Conservation (phyloP, 2,797 vertebrate species). For the Sparus aurata region DNA sequence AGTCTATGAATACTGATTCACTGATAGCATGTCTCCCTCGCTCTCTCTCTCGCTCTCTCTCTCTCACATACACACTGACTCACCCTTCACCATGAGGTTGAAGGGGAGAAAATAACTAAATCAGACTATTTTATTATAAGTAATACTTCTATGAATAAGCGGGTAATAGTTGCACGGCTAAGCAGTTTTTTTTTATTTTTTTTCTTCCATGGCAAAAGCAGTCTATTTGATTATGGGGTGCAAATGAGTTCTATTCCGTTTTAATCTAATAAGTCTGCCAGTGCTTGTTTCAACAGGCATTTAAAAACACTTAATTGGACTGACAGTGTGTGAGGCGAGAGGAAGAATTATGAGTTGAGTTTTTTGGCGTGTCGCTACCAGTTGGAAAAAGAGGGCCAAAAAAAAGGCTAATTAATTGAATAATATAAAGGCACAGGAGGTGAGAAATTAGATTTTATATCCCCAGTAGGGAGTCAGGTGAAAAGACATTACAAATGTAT, state of each 20-base stretch:
- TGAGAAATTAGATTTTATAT: slow-evolving; percentile 47
- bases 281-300: slow-evolving; percentile 76
- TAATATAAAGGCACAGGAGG: slow-evolving; percentile 33
- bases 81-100: slow-evolving; percentile 39
- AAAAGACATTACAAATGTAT: neutral
- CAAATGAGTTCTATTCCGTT: slow-evolving; percentile 76
- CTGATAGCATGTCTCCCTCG: slow-evolving; percentile 32
- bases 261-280: slow-evolving; percentile 78
- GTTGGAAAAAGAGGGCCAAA: slow-evolving; percentile 29
- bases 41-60: neutral
- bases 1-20: slow-evolving; percentile 77
- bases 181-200: slow-evolving; percentile 60
- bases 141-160: slow-evolving; percentile 71
- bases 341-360: slow-evolving; percentile 56
- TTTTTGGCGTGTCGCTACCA: slow-evolving; percentile 58
- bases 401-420: slow-evolving; percentile 65
- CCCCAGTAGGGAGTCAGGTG: neutral
- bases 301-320: slow-evolving; percentile 79
- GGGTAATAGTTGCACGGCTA: slow-evolving; percentile 64
- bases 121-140: slow-evolving; percentile 62
- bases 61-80: slow-evolving; percentile 2
- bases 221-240: slow-evolving; percentile 76
- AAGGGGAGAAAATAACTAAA: slow-evolving; percentile 68
- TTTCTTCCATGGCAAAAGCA: slow-evolving; percentile 49
- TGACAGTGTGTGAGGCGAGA: slow-evolving; percentile 63